Base-by-base conservation (phyloP, 2,113 vertebrate species). In the Chinchilla lanigera region DNA sequence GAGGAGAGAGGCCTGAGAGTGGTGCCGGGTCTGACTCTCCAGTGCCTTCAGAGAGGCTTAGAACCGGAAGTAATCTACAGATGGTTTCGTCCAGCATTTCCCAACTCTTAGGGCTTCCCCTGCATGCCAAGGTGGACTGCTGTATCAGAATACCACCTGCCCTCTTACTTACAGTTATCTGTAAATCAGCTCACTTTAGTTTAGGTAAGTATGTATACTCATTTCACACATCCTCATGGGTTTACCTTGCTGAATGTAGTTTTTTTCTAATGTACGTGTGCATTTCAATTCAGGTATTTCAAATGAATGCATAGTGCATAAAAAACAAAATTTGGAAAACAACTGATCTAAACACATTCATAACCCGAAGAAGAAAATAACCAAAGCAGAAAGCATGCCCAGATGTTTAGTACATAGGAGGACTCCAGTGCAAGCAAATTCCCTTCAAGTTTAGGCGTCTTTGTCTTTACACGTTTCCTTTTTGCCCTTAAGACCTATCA, bases 81-180 rank as follows among this genome's bases (percentile, higher is more conserved):
- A 4, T 10, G 11, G 38, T 41, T 52, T 35, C 41, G 35, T 5
- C 20, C 73, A 58, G 22, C 12, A 7, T 17, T 38, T 56, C 13
- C 35, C 12, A 26, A 7, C 7, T 56, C 24, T 5, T 1, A 9
- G 41, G 16, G 28, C 10, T 12, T 6, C 50, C 20, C 0, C 3
- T 38, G 0, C 33, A 12, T 6, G 8, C 12, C 0, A 26, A 30
- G 35, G 47, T 28, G 24, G 7, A 11, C 56, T 0, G 30, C 22
- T 13, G 0, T 4, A 19, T 14, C 58, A 50, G 33, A 58, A 44
- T 5, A 22, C 9, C 87, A 19, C 38, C 52, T 35, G 77, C 52
- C 0, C 17, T 73, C 24, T 52, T 20, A 3, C 16, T 24, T 26
- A 16, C 0, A 19, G 12, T 28, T 22, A 7, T 16, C 41, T 24